These are phyloP conservation scores for Cercocebus atys DNA, from an alignment of 2,113 vertebrate genomes.

Conservation along the genomic window DNA sequence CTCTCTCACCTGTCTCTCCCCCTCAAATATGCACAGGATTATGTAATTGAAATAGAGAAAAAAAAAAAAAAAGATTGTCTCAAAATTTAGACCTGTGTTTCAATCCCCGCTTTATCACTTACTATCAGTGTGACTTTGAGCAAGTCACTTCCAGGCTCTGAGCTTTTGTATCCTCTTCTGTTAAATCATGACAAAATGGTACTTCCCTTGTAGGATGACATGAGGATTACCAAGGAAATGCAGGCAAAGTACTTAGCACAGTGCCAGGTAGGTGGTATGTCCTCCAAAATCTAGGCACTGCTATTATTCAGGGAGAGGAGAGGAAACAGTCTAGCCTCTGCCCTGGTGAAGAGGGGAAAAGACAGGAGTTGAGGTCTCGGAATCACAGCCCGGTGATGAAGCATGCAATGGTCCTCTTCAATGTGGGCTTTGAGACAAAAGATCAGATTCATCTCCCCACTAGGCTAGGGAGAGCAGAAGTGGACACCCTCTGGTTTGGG, in stretches of 20 bases:
- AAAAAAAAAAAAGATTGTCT: not conserved
- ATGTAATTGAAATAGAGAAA: not conserved
- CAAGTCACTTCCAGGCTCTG: not conserved
- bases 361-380: not conserved
- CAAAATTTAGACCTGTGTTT: not conserved
- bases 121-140: not conserved
- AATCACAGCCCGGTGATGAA: not conserved
- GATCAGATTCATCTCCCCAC: not conserved
- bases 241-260: not conserved
- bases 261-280: not conserved
- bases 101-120: not conserved
- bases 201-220: not conserved
- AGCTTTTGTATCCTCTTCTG: not conserved
- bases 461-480: not conserved
- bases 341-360: not conserved
- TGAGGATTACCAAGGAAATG: not conserved
- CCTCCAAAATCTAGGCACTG: not conserved
- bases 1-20: not conserved
- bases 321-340: not conserved
- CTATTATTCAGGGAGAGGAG: not conserved
- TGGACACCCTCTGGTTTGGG: not conserved
- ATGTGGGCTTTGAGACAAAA: not conserved
- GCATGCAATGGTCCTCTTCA: not conserved
- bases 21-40: not conserved
- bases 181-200: not conserved